Evolutionary conservation across 1,140 invertebrate species (phyloP).

Genomic region (Drosophila insularis): DNA sequence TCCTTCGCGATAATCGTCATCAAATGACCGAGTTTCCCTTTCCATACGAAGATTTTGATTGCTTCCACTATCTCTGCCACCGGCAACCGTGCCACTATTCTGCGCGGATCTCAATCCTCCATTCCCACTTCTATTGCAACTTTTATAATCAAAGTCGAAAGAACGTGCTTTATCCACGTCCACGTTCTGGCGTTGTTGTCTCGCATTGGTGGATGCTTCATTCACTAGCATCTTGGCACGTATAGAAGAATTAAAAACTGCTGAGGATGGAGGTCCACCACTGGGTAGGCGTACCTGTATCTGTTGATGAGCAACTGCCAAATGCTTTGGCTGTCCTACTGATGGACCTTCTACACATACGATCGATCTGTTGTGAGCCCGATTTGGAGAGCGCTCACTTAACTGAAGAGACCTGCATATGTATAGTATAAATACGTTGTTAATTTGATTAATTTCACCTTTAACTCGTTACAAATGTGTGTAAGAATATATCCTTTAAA

Average conservation of each 20-base stretch:
- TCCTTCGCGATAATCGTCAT: slow-evolving; percentile 73
- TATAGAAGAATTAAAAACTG: slow-evolving; percentile 54
- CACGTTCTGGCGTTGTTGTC: slow-evolving; percentile 53
- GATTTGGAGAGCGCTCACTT: slow-evolving; percentile 78
- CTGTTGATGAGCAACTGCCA: slow-evolving; percentile 46
- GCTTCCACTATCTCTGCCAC: slow-evolving; percentile 50
- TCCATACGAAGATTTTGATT: slow-evolving; percentile 72
- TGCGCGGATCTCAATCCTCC: slow-evolving; percentile 23
- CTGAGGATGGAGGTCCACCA: neutral
- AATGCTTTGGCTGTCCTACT: slow-evolving; percentile 37
- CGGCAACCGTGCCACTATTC: slow-evolving; percentile 24
- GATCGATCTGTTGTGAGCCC: slow-evolving; percentile 62
- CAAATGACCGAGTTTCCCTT: slow-evolving; percentile 78
- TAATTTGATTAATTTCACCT: no score
- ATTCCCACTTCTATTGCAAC: slow-evolving; percentile 51
- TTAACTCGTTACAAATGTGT: neutral
- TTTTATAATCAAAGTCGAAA: slow-evolving; percentile 78
- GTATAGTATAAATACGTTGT: no score
- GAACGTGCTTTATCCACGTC: slow-evolving; percentile 73
- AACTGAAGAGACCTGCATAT: slow-evolving; percentile 73
- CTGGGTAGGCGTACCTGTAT: slow-evolving; percentile 39
- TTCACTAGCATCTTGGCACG: slow-evolving; percentile 40
- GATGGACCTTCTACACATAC: slow-evolving; percentile 52
- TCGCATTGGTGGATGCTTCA: neutral
- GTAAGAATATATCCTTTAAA: no score